A percentile compares a stretch with the other conserved stretches of the same genome.
phyloP scores from a whole-genome alignment of 2,888 invertebrate species.

The Metalampra italica region DNA sequence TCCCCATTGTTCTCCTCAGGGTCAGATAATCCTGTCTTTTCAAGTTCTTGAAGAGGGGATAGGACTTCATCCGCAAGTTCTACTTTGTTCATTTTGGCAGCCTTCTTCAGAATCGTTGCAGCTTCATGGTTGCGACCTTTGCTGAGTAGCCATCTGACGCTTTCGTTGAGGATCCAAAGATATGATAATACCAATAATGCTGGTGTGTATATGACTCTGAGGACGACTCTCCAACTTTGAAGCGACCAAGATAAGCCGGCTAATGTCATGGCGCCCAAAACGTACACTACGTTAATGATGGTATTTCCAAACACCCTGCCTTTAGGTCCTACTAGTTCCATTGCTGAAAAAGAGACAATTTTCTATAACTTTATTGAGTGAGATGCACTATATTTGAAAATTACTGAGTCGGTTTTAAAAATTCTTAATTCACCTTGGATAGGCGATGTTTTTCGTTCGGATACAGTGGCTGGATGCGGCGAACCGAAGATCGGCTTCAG shows the following conservation, averaged over 20 bases:
- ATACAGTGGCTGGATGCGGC: too few relatives aligned
- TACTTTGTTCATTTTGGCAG: conserved; percentile 81
- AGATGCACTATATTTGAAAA: too few relatives aligned
- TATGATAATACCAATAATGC: conserved; percentile 82
- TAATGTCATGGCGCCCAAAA: conserved; percentile 83
- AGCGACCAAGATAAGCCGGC: conserved; percentile 83
- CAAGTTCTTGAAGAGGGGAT: conserved; percentile 46
- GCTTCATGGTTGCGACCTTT: conserved; percentile 83
- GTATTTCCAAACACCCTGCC: conserved; percentile 86
- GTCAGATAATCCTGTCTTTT: conserved; percentile 24
- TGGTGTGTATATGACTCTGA: conserved; percentile 84
- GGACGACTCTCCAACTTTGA: conserved; percentile 83
- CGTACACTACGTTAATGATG: conserved; percentile 84
- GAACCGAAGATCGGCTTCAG: too few relatives aligned
- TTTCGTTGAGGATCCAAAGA: conserved; percentile 85
- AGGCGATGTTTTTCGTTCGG: too few relatives aligned
- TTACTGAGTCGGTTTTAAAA: too few relatives aligned
- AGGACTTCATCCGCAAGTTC: conserved; percentile 62
- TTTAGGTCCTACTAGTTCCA: conserved; percentile 88
- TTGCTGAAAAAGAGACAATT: conserved; percentile 72
- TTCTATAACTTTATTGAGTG: neutral
- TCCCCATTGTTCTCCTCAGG: conserved; percentile 19
- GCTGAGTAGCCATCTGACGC: conserved; percentile 86
- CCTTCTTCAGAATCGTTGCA: conserved; percentile 78
- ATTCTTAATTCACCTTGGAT: too few relatives aligned